phyloP scores from a whole-genome alignment of 1,140 invertebrate genomes.

The Onthophagus taurus region DNA sequence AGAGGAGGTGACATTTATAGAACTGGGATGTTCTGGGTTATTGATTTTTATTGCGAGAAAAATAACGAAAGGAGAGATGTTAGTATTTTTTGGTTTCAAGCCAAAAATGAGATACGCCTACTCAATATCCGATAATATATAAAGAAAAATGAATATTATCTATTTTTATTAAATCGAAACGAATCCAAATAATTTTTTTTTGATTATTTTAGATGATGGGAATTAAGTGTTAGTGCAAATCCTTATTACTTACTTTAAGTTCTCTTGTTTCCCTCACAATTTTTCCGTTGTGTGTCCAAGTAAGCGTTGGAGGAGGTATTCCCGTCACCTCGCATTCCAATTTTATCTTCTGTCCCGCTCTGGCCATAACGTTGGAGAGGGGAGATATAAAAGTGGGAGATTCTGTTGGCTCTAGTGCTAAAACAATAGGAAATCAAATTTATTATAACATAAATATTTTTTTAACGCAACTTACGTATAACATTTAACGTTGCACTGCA shows the following conservation, averaged over 20 bases:
- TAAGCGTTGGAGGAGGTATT: constrained; percentile 45
- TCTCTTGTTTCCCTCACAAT: constrained; percentile 45
- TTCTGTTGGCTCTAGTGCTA: constrained; percentile 43
- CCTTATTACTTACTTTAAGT: constrained; percentile 44
- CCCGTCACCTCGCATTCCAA: constrained; percentile 58
- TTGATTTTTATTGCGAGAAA: no score
- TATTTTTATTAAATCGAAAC: no score
- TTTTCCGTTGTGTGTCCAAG: constrained; percentile 62
- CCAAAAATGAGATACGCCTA: not conserved
- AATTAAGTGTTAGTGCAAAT: no score
- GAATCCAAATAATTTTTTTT: no score
- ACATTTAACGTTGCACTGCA: constrained; percentile 45
- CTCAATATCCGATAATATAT: not conserved
- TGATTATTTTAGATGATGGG: no score
- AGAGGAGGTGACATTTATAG: no score
- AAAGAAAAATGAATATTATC: not conserved
- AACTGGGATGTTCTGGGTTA: no score
- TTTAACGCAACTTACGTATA: constrained; percentile 38
- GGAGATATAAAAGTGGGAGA: constrained; percentile 45
- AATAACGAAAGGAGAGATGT: no score
- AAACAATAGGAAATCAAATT: no score
- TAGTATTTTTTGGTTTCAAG: constrained; percentile 1
- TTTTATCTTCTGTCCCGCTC: constrained; percentile 54
- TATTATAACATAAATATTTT: not conserved
- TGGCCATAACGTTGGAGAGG: constrained; percentile 52